Evolutionary conservation across 2,797 vertebrate genomes (phyloP), one percentile per base, ranked within the genome.

Genomic region (Pangasius krempfi): DNA sequence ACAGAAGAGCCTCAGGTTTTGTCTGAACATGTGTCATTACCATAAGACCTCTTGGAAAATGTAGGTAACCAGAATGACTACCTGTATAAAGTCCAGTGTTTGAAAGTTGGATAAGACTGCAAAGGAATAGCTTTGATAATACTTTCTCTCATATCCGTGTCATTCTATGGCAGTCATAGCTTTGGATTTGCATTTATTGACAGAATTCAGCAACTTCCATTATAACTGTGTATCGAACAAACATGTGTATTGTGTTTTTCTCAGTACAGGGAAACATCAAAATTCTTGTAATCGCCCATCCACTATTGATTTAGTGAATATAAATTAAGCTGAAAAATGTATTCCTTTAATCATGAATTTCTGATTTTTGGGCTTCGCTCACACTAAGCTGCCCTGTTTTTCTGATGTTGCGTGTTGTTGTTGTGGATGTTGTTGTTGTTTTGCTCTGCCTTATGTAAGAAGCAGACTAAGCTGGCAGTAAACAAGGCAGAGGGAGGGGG

Each of bases 371-470:
- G 22, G 12, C 75, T 88, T 78, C 88, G 87, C 87, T 88, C 86
- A 52, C 56, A 73, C 22, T 20, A 25, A 58, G 80, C 14, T 84
- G 89, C 87, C 66, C 78, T 91, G 88, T 93, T 93, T 93, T 91
- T 90, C 90, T 47, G 70, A 70, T 20, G 79, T 90, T 90, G 84
- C 90, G 50, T 91, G 91, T 92, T 93, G 92, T 90, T 94, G 92
- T 94, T 93, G 88, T 92, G 93, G 90, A 93, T 93, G 89, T 94
- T 93, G 91, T 92, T 94, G 90, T 90, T 92, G 89, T 90, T 92
- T 88, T 92, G 78, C 91, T 90, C 91, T 85, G 87, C 92, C 91
- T 94, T 94, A 95, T 12, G 93, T 94, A 95, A 94, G 92, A 91
- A 90, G 87, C 91, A 92, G 94, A 91, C 94, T 95, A 91, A 90